Base-by-base conservation (phyloP, 2,113 vertebrate species). In the Tychaedon coryphoeus region DNA sequence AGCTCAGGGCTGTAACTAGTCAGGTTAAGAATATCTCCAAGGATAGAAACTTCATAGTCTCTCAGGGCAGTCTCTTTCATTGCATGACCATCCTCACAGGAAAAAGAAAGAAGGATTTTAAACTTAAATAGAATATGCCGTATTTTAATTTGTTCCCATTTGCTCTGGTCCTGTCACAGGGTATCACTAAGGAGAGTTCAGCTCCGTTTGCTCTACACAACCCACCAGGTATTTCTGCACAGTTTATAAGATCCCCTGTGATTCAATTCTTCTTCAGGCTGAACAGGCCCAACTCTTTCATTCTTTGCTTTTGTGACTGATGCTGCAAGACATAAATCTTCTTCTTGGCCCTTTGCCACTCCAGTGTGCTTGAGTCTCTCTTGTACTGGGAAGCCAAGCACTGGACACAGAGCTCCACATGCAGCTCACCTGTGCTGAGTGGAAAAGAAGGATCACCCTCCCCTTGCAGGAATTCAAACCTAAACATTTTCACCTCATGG, bases 51-150 rank as follows among this genome's bases (percentile, higher is more conserved):
- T 31, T 22, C 45, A 74, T n/a, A 43, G 16, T 11, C 26, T 51
- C 23, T 75, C 26, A 50, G 9, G 19, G 38, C 9, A 67, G 19
- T 18, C 6, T 76, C 20, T 62, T 76, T 14, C 10, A 40, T 12
- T 62, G 8, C 1, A 0, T 64, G 15, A 57, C 24, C 12, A 58
- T 48, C 16, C 12, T 71, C 9, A 53, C 0, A 43, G 11, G 5
- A 64, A 91, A 61, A 40, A 71, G 29, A 8, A 5, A 8, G 1
- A 53, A 36, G 3, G 4, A 1, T 4, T 75, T 72, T 6, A 53
- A 70, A n/a, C 9, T 64, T 82, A 78, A 64, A 50, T 43, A 33
- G 5, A 51, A 36, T 42, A 36, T 74, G 11, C 14, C 60, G 38
- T 14, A 42, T 67, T 84, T 91, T 28, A 34, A 8, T 45, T 43